Evolutionary conservation across 2,888 invertebrate genomes (phyloP).

Genomic region (Molorchus minor): DNA sequence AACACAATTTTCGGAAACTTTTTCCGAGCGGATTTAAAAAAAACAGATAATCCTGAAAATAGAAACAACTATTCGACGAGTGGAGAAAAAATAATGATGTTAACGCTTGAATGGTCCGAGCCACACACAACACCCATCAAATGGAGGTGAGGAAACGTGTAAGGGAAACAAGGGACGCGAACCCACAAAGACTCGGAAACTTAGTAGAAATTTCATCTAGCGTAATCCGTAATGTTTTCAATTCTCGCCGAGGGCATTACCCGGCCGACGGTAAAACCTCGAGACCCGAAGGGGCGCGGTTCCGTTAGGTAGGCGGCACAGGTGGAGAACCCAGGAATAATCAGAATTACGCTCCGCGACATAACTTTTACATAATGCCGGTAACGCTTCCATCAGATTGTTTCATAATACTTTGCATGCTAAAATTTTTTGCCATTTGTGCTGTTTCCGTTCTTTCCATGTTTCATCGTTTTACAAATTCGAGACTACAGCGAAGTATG

Average conservation of each 20-base stretch:
- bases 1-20: slow-evolving; percentile 35
- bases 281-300: slow-evolving; percentile 33
- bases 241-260: too few species aligned
- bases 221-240: slow-evolving; percentile 64
- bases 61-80: slow-evolving; percentile 54
- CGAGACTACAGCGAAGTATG: too few species aligned
- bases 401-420: slow-evolving; percentile 31
- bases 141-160: slow-evolving; percentile 56
- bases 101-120: slow-evolving; percentile 48
- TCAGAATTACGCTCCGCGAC: slow-evolving; percentile 43
- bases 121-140: slow-evolving; percentile 58
- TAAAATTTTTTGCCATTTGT: too few species aligned
- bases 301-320: slow-evolving; percentile 30
- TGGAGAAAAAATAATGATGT: slow-evolving; percentile 56
- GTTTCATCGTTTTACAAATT: too few species aligned
- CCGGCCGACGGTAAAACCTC: slow-evolving; percentile 50
- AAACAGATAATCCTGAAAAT: slow-evolving; percentile 47
- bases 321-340: slow-evolving; percentile 35
- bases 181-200: slow-evolving; percentile 60
- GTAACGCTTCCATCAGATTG: slow-evolving; percentile 28
- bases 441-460: too few species aligned
- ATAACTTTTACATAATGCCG: slow-evolving; percentile 44
- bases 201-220: slow-evolving; percentile 62
- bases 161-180: slow-evolving; percentile 60
- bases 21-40: slow-evolving; percentile 44